Conservation (phyloP, 2,113 vertebrate genomes). For the Oncorhynchus mykiss region DNA sequence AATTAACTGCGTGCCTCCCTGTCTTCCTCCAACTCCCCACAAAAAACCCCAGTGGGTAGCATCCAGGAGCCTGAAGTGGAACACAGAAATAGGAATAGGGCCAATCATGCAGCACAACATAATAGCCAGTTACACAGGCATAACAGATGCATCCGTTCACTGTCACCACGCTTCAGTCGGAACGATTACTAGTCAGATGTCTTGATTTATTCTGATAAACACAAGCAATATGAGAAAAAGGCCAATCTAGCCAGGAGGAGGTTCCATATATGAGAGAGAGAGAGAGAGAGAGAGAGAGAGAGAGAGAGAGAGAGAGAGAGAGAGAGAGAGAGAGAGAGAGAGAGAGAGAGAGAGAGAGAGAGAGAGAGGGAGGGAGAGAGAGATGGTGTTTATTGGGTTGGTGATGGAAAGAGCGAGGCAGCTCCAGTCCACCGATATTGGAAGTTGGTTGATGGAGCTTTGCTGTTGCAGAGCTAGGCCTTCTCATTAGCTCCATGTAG, state of each 20-base stretch:
- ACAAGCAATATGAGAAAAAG: not conserved
- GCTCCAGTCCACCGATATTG: not conserved
- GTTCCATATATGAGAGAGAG: no score
- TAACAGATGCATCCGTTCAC: constrained; percentile 16
- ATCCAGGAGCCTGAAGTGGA: constrained; percentile 17
- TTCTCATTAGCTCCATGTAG: constrained; percentile 38
- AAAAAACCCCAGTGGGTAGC: constrained; percentile 33
- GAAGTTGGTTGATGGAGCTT: not conserved
- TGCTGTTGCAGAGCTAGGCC: constrained; percentile 31
- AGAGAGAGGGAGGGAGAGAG: no score
- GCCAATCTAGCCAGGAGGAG: not conserved
- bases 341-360: no score
- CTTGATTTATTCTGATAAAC: constrained; percentile 53
- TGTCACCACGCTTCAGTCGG: constrained; percentile 32
- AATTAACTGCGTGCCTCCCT: not conserved
- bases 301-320: no score
- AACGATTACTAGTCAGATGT: constrained; percentile 52
- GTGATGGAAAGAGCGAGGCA: constrained; percentile 54
- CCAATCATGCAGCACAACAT: constrained; percentile 27
- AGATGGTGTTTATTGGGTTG: constrained; percentile 18
- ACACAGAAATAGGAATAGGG: constrained; percentile 31
- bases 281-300: no score
- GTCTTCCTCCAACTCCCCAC: constrained; percentile 31
- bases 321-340: no score
- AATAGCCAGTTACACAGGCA: constrained; percentile 41